Evolutionary conservation across 2,797 vertebrate species (phyloP).

Genomic region (Potorous gilbertii): DNA sequence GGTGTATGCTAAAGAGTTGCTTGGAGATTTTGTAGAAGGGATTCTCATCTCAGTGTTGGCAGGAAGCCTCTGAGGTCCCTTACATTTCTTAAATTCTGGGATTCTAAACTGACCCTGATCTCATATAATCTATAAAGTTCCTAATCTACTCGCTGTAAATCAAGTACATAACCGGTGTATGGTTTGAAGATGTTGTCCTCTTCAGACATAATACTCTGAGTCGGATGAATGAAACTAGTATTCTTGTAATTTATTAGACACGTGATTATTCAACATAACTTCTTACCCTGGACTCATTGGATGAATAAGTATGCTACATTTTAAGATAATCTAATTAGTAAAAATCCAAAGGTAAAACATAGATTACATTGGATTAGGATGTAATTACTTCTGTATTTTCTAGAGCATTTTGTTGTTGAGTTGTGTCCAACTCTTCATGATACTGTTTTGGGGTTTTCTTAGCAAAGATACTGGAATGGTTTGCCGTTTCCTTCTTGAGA

Average conservation of each 20-base stretch:
- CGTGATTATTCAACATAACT: neutral
- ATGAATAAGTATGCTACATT: neutral
- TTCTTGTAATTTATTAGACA: neutral
- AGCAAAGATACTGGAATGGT: neutral
- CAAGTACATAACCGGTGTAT: neutral
- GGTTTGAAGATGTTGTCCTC: neutral
- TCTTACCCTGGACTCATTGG: neutral
- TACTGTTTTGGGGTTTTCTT: too few relatives aligned
- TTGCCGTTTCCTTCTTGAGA: neutral
- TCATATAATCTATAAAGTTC: neutral
- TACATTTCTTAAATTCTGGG: neutral
- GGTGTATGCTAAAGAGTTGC: neutral
- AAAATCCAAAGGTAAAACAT: neutral
- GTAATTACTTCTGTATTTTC: neutral
- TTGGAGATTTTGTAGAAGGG: neutral
- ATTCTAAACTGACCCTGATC: neutral
- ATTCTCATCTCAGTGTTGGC: neutral
- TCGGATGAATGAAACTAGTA: neutral
- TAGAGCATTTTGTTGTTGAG: neutral
- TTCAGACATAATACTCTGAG: neutral
- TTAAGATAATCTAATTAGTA: neutral
- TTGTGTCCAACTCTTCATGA: too few relatives aligned
- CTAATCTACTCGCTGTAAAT: neutral
- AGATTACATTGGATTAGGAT: neutral
- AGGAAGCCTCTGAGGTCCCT: neutral